Conservation (phyloP, 2,888 invertebrate genomes). For the Drosophila austrosaltans region DNA sequence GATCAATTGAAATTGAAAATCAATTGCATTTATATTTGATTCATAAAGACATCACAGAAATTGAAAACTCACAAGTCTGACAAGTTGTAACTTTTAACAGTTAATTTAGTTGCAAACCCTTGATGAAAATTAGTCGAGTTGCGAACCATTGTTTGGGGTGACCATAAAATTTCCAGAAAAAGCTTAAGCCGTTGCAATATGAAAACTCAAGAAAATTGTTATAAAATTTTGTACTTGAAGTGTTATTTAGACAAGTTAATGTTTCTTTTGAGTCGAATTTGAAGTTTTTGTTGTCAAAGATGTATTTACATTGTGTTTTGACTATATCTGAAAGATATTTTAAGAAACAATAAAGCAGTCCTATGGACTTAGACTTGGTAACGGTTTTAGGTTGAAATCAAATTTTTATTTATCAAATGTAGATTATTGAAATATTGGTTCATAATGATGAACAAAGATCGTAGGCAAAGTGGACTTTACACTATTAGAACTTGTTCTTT, state of each 20-base stretch:
- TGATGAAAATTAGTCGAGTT: conserved; percentile 32
- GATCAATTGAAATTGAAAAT: not conserved
- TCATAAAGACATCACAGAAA: not conserved
- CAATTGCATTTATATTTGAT: conserved; percentile 20
- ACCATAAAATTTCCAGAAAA: conserved; percentile 17
- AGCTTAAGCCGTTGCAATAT: not conserved
- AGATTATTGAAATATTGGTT: no score
- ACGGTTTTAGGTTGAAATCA: no score
- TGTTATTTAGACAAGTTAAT: not conserved
- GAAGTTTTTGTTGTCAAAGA: no score
- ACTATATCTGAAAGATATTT: no score
- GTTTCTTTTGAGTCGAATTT: no score
- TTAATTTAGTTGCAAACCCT: not conserved
- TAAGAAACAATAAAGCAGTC: no score
- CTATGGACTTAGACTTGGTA: no score
- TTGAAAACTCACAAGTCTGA: not conserved
- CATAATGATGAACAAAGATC: no score
- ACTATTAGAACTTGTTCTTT: no score
- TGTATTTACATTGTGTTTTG: no score
- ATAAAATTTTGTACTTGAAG: not conserved
- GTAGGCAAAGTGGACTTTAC: no score
- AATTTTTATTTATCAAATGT: no score
- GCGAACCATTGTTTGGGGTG: conserved; percentile 37
- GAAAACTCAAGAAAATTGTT: not conserved
- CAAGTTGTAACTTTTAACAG: not conserved